Percentiles rank a stretch among this genome's conserved stretches.
Conservation (phyloP, 1,140 invertebrate genomes). For the Lepidurus couesii region DNA sequence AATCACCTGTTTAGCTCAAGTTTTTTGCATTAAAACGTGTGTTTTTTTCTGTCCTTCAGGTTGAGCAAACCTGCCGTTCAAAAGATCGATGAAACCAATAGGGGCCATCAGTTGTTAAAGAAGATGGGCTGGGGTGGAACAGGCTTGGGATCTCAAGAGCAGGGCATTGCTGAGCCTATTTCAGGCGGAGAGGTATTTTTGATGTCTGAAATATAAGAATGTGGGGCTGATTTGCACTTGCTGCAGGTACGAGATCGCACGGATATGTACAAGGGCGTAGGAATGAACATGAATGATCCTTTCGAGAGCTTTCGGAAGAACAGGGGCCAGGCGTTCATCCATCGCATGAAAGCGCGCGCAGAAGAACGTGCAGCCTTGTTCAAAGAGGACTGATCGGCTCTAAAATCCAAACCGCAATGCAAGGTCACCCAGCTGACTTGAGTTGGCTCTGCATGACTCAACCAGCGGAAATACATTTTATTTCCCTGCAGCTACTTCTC, state of each 20-base stretch:
- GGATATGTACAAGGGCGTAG: slow-evolving; percentile 89
- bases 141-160: slow-evolving; percentile 83
- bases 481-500: too few relatives aligned
- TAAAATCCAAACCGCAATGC: background rate
- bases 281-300: slow-evolving; percentile 81
- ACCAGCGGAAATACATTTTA: too few relatives aligned
- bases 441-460: too few relatives aligned
- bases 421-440: too few relatives aligned
- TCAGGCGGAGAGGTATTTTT: slow-evolving; percentile 71
- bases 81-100: slow-evolving; percentile 74
- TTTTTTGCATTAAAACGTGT: slow-evolving; percentile 30
- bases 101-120: slow-evolving; percentile 88
- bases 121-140: slow-evolving; percentile 91
- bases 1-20: slow-evolving; percentile 24
- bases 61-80: slow-evolving; percentile 48
- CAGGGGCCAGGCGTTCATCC: slow-evolving; percentile 92
- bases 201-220: background rate
- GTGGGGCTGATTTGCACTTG: slow-evolving; percentile 34
- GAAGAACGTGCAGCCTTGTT: slow-evolving; percentile 53
- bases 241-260: slow-evolving; percentile 62
- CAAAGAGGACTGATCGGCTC: background rate
- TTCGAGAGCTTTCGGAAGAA: slow-evolving; percentile 96
- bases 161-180: slow-evolving; percentile 91
- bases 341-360: slow-evolving; percentile 86
- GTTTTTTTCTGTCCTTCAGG: slow-evolving; percentile 22